A percentile compares a stretch with the other conserved stretches of the same genome.
Conservation (phyloP, 2,888 invertebrate genomes). For the Bruchidius siliquastri region DNA sequence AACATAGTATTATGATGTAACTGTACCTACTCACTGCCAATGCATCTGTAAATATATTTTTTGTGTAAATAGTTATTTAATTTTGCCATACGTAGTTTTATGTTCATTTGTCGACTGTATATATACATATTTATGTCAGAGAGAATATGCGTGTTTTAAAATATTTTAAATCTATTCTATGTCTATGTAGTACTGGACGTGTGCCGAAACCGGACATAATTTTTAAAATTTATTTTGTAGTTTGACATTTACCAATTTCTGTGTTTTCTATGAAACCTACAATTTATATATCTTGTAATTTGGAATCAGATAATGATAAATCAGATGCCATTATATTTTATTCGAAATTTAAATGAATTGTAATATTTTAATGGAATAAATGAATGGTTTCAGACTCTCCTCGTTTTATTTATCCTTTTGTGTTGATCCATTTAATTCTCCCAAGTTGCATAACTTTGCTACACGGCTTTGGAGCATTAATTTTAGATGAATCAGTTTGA, state of each 20-base stretch:
- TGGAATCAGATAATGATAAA: background rate
- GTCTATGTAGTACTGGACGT: background rate
- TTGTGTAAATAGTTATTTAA: conserved; percentile 29
- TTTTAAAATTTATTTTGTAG: background rate
- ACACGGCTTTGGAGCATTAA: no score
- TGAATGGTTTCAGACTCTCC: background rate
- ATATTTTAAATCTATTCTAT: background rate
- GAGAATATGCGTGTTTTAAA: background rate
- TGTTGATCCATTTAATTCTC: no score
- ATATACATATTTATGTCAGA: background rate
- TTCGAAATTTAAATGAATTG: background rate
- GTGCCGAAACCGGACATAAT: background rate
- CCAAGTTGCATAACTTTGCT: no score
- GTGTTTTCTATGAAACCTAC: background rate
- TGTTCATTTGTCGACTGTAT: background rate
- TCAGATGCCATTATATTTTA: background rate
- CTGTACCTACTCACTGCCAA: conserved; percentile 30
- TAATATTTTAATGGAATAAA: background rate
- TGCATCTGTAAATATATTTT: conserved; percentile 22
- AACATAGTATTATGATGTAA: conserved; percentile 22
- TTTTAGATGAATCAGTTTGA: no score
- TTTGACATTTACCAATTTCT: background rate
- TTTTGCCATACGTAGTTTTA: conserved; percentile 8
- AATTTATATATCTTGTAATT: background rate
- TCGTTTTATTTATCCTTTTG: background rate